Percentiles rank a stretch among this genome's conserved stretches.
phyloP scores from a whole-genome alignment of 2,797 vertebrate species.

The Poecile montanus region DNA sequence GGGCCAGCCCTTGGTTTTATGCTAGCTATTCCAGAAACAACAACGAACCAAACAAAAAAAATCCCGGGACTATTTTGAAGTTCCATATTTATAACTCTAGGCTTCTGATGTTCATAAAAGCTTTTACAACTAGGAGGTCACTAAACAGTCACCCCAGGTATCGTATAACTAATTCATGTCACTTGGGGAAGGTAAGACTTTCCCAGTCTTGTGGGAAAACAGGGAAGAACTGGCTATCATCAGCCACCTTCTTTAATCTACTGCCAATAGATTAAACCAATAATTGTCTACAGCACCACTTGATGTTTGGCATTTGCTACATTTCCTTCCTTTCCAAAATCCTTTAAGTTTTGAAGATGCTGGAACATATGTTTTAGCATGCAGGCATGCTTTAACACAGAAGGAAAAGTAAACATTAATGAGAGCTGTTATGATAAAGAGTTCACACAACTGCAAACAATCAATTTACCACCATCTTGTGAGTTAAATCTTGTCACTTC shows the following conservation, averaged over 20 bases:
- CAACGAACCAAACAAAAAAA: not conserved
- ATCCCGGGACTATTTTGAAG: not conserved
- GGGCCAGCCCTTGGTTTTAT: not conserved
- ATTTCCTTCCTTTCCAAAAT: constrained; percentile 42
- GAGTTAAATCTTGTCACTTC: not conserved
- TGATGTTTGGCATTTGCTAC: constrained; percentile 27
- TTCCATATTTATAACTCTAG: not conserved
- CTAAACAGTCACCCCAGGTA: constrained; percentile 13
- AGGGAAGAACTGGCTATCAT: not conserved
- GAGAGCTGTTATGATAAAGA: not conserved
- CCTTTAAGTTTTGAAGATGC: not conserved
- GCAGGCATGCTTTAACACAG: not conserved
- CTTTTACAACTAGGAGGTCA: not conserved
- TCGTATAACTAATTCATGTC: not conserved
- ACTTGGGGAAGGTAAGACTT: not conserved
- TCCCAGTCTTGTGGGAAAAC: constrained; percentile 16
- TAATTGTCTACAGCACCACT: constrained; percentile 19
- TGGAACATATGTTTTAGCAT: not conserved
- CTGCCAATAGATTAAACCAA: constrained; percentile 30
- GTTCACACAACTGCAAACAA: not conserved
- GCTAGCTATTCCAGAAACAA: constrained; percentile 25
- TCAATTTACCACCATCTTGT: not conserved
- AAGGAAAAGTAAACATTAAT: not conserved
- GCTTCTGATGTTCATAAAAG: not conserved
- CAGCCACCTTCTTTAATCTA: constrained; percentile 48